Evolutionary conservation across 2,113 vertebrate species (phyloP).

Genomic region (Malurus elegans): DNA sequence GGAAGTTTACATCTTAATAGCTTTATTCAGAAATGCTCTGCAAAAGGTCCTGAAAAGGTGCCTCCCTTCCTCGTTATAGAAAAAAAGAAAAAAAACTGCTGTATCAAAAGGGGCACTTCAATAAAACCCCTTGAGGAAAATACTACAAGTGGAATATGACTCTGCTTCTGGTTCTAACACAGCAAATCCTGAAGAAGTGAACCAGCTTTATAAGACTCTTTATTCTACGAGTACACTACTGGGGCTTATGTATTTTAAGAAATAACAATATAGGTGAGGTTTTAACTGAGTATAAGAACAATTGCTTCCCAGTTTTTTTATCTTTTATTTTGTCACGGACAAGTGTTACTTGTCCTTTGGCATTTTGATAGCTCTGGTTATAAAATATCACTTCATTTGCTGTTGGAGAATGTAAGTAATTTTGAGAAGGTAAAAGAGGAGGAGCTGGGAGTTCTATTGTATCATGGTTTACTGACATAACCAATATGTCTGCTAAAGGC

Average conservation of each 20-base stretch:
- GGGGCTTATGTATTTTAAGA: not conserved
- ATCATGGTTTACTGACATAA: not conserved
- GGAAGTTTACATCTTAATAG: not conserved
- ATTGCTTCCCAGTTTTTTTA: not conserved
- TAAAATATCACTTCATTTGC: not conserved
- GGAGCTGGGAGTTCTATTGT: not conserved
- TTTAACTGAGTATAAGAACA: not conserved
- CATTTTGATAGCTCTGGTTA: not conserved
- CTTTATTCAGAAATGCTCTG: not conserved
- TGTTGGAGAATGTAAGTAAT: not conserved
- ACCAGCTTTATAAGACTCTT: not conserved
- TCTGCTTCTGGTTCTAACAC: not conserved
- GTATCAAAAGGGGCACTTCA: not conserved
- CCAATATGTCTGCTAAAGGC: constrained; percentile 52
- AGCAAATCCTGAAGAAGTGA: not conserved
- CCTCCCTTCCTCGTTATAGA: not conserved
- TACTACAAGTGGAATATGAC: not conserved
- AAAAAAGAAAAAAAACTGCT: not conserved
- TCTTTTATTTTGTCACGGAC: not conserved
- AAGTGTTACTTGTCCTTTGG: not conserved
- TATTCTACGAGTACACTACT: not conserved
- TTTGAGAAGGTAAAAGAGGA: not conserved
- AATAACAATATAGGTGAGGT: not conserved
- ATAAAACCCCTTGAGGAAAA: not conserved
- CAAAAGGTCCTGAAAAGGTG: not conserved